Conservation (phyloP, 2,888 invertebrate genomes). For the Drosophila subsilvestris region DNA sequence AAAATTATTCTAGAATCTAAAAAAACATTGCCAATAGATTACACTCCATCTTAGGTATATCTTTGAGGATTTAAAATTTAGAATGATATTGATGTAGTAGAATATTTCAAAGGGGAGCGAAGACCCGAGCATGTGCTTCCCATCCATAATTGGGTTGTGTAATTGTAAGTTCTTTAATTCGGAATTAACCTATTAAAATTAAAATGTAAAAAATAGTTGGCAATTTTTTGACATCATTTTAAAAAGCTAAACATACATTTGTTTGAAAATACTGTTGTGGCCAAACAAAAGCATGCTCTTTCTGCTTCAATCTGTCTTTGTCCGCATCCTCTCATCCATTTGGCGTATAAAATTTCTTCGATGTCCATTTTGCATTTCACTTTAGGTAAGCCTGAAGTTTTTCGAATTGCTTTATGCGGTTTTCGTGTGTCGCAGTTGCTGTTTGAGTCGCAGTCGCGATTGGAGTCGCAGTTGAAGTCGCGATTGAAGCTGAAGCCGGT, state of each 20-base stretch:
- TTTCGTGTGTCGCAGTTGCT: conserved; percentile 4
- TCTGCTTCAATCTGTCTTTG: not conserved
- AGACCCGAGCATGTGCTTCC: too few relatives aligned
- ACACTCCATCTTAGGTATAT: too few relatives aligned
- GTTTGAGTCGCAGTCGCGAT: conserved; percentile 2
- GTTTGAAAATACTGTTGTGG: not conserved
- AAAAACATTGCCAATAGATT: too few relatives aligned
- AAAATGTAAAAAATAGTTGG: not conserved
- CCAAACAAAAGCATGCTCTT: not conserved
- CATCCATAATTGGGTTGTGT: too few relatives aligned
- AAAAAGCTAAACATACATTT: too few relatives aligned
- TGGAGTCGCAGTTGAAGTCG: conserved; percentile 11
- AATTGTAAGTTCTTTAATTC: too few relatives aligned
- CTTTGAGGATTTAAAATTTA: too few relatives aligned
- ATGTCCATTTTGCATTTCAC: conserved; percentile 60
- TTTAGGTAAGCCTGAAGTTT: conserved; percentile 63
- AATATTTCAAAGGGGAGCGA: too few relatives aligned
- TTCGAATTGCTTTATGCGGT: conserved; percentile 7
- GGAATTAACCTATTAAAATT: too few relatives aligned
- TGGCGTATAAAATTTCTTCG: conserved; percentile 15
- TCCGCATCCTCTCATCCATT: not conserved
- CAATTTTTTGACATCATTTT: not conserved
- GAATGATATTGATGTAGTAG: too few relatives aligned
- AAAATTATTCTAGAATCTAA: too few relatives aligned
- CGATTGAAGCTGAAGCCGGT: conserved; percentile 18